Percentiles rank a stretch among this genome's conserved stretches.
phyloP scores from a whole-genome alignment of 2,888 invertebrate genomes.

The Silvanus unidentatus region DNA sequence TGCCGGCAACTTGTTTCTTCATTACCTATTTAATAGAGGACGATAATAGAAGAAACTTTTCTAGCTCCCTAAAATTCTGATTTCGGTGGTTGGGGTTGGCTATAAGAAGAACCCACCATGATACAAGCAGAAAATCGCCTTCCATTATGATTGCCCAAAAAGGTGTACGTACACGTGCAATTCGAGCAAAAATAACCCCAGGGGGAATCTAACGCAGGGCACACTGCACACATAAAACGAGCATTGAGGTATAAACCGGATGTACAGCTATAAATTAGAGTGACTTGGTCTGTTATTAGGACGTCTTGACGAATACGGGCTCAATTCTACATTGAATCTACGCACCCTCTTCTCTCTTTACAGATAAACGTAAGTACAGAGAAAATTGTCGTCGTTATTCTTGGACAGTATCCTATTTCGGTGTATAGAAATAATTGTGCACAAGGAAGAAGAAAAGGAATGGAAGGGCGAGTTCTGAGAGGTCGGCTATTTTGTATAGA shows the following conservation, averaged over 20 bases:
- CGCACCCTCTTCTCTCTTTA: not conserved
- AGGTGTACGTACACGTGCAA: conserved; percentile 18
- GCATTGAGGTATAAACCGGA: conserved; percentile 30
- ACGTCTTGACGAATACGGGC: conserved; percentile 23
- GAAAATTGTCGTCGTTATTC: not conserved
- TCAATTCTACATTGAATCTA: not conserved
- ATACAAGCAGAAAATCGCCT: conserved; percentile 27
- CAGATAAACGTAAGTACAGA: not conserved
- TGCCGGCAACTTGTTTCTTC: no score
- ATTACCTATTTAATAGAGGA: no score
- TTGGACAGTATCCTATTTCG: no score
- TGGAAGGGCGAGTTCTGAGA: no score
- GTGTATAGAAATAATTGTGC: no score
- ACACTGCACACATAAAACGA: conserved; percentile 22
- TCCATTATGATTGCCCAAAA: conserved; percentile 17
- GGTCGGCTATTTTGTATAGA: not conserved
- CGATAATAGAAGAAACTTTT: no score
- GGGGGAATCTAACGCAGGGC: conserved; percentile 20
- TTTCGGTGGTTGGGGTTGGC: no score
- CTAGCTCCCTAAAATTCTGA: no score
- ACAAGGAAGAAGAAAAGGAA: no score
- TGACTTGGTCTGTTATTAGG: conserved; percentile 31
- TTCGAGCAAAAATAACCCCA: conserved; percentile 29
- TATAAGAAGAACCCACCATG: no score
- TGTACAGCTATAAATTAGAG: conserved; percentile 34